A percentile compares a stretch with the other conserved stretches of the same genome.
phyloP scores from a whole-genome alignment of 2,113 vertebrate genomes.

The Baryphthengus martii region DNA sequence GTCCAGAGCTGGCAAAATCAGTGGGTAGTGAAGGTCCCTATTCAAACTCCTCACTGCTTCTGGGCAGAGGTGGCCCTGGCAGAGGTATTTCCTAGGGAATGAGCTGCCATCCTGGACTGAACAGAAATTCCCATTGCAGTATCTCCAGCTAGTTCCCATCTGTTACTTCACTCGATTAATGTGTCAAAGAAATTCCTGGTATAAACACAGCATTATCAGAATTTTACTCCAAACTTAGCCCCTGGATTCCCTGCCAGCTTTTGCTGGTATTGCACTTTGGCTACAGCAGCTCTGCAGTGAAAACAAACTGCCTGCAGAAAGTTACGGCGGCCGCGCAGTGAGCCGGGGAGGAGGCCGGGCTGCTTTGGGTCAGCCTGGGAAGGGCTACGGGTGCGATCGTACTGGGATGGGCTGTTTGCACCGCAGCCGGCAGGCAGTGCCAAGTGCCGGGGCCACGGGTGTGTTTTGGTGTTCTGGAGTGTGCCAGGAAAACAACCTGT shows the following conservation, averaged over 20 bases:
- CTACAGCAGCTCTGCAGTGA: not conserved
- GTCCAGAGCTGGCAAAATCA: not conserved
- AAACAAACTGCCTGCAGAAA: not conserved
- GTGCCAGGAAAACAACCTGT: not conserved
- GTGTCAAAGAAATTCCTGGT: constrained; percentile 50
- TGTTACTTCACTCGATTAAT: constrained; percentile 34
- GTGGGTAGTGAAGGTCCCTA: not conserved
- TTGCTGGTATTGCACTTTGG: constrained; percentile 27
- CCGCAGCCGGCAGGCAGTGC: not conserved
- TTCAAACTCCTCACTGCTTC: not conserved
- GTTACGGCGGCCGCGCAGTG: not conserved
- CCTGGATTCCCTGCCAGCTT: constrained; percentile 40
- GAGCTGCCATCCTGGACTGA: not conserved
- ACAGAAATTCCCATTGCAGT: not conserved
- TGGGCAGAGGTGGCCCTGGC: not conserved
- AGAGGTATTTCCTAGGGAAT: fast-evolving
- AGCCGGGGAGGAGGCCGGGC: not conserved
- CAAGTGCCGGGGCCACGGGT: not conserved
- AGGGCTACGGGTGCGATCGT: not conserved
- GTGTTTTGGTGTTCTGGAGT: not conserved
- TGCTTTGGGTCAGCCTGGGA: not conserved
- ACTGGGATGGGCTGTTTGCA: constrained; percentile 15
- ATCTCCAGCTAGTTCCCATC: constrained; percentile 10
- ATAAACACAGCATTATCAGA: constrained; percentile 53
- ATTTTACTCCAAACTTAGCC: constrained; percentile 14